Evolutionary conservation across 92 coral and sea anemone genomes (phyloP).

Genomic region (Bergia puertoricense): DNA sequence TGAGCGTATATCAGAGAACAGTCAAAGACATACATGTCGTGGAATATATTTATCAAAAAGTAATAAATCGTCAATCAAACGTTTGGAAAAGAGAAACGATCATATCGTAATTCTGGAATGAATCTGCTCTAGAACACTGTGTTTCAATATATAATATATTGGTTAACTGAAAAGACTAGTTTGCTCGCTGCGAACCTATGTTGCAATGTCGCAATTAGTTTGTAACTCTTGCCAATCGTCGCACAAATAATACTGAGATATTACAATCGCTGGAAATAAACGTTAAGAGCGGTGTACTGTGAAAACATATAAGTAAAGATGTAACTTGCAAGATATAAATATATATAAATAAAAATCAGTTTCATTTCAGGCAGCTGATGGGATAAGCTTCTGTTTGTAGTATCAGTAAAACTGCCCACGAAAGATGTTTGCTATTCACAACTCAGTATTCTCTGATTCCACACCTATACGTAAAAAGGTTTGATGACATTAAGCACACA

Average conservation of each 20-base stretch:
- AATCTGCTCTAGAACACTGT: background rate
- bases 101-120: background rate
- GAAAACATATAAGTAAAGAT: background rate
- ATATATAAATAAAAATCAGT: too few relatives aligned
- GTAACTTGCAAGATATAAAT: too few relatives aligned
- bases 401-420: background rate
- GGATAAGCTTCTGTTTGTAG: background rate
- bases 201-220: too few relatives aligned
- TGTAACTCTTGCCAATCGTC: background rate
- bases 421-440: background rate
- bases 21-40: background rate
- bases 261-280: background rate
- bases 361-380: background rate
- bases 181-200: too few relatives aligned
- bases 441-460: background rate
- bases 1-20: background rate
- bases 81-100: background rate
- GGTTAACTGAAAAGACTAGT: too few relatives aligned
- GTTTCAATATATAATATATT: too few relatives aligned
- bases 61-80: background rate
- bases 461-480: background rate
- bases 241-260: background rate
- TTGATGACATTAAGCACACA: background rate
- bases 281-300: background rate
- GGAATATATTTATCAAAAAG: background rate